phyloP scores from a whole-genome alignment of 2,888 invertebrate genomes.

The Drosophila tripunctata region DNA sequence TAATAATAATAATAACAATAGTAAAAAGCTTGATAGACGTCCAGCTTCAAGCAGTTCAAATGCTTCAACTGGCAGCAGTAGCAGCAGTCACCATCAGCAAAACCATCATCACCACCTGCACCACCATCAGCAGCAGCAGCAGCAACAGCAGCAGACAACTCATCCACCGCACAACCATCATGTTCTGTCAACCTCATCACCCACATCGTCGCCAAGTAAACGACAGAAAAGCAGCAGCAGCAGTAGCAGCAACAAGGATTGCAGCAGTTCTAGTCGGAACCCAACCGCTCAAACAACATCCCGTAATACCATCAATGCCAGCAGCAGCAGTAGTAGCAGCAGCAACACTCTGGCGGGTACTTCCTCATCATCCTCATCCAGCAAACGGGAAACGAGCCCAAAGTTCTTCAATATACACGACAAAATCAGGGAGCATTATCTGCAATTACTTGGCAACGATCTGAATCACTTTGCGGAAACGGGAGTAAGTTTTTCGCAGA shows the following conservation, averaged over 20 bases:
- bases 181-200: slow-evolving; percentile 71
- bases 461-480: slow-evolving; percentile 82
- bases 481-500: slow-evolving; percentile 82
- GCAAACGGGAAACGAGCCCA: slow-evolving; percentile 51
- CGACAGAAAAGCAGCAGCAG: slow-evolving; percentile 73
- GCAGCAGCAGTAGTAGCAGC: slow-evolving; percentile 42
- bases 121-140: slow-evolving; percentile 49
- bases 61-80: slow-evolving; percentile 35
- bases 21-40: slow-evolving; percentile 62
- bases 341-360: slow-evolving; percentile 17
- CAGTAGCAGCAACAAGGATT: slow-evolving; percentile 52
- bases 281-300: slow-evolving; percentile 59
- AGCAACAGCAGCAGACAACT: no score
- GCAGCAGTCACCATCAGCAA: slow-evolving; percentile 34
- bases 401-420: slow-evolving; percentile 83
- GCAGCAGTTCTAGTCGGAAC: slow-evolving; percentile 71
- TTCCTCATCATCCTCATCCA: slow-evolving; percentile 38
- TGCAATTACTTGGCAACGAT: slow-evolving; percentile 82
- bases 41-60: slow-evolving; percentile 48
- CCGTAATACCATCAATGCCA: slow-evolving; percentile 54
- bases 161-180: slow-evolving; percentile 67
- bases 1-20: slow-evolving; percentile 43
- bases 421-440: slow-evolving; percentile 83
- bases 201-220: slow-evolving; percentile 82
- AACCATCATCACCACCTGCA: slow-evolving; percentile 60